phyloP scores from a whole-genome alignment of 1,140 invertebrate species.

The Caenorhabditis briggsae region DNA sequence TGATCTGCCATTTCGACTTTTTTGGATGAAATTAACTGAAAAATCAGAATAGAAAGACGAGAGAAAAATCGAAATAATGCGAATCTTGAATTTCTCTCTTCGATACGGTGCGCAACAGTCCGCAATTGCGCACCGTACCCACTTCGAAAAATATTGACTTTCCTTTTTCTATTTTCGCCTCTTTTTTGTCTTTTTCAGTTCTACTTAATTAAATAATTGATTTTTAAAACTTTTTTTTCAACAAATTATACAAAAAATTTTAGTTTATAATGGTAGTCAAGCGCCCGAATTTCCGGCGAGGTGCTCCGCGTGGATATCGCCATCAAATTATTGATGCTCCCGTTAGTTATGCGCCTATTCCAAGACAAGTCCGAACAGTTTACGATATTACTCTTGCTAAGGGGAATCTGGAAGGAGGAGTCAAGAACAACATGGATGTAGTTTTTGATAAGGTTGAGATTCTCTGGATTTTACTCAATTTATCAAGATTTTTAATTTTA shows the following conservation, averaged over 20 bases:
- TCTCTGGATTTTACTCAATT: neutral
- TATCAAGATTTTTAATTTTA: neutral
- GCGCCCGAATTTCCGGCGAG: neutral
- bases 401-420: neutral
- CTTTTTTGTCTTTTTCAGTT: too few species aligned
- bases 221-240: too few species aligned
- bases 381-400: neutral
- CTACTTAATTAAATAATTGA: too few species aligned
- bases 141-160: neutral
- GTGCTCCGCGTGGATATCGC: neutral
- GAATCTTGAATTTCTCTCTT: neutral
- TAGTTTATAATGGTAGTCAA: neutral
- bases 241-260: too few species aligned
- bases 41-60: neutral
- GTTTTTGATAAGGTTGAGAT: neutral
- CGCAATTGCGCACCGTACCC: conserved; percentile 18
- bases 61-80: neutral
- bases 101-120: conserved; percentile 30
- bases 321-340: neutral
- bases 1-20: neutral
- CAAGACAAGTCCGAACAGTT: neutral
- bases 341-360: neutral
- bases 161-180: too few species aligned
- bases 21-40: neutral
- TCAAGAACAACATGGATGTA: neutral